These are phyloP conservation scores for Torymus aiolomorphi DNA, from an alignment of 2,888 invertebrate genomes.

Conservation along the genomic window DNA sequence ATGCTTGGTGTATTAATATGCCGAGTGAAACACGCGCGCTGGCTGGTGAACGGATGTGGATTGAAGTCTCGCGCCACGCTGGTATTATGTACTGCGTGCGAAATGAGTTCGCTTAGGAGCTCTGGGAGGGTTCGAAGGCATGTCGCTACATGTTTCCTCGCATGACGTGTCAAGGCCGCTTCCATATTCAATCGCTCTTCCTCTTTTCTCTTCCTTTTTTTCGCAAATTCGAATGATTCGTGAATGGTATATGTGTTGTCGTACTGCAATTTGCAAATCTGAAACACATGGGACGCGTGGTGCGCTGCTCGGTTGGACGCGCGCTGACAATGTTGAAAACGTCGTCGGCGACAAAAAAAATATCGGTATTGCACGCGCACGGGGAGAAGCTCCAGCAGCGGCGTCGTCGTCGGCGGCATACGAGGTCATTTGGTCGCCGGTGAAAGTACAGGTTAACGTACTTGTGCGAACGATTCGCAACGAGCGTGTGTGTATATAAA, in stretches of 20 bases:
- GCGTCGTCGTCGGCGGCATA: not conserved
- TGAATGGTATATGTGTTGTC: no score
- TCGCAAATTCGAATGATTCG: no score
- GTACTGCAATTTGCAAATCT: not conserved
- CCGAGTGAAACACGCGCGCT: no score
- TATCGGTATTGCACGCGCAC: not conserved
- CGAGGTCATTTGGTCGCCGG: slow-evolving; percentile 43
- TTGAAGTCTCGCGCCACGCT: no score
- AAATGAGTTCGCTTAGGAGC: no score
- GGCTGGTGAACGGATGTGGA: no score
- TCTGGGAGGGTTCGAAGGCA: not conserved
- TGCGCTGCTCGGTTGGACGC: not conserved
- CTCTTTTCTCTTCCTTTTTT: slow-evolving; percentile 1
- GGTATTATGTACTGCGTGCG: no score
- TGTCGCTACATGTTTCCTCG: not conserved
- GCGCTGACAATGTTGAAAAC: not conserved
- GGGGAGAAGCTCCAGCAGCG: not conserved
- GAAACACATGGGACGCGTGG: not conserved
- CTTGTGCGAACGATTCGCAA: not conserved
- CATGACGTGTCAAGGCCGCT: slow-evolving; percentile 30
- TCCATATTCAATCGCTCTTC: not conserved
- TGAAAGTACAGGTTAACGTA: slow-evolving; percentile 47
- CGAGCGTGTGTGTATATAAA: not conserved
- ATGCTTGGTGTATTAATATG: no score
- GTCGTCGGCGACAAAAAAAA: not conserved